phyloP scores from a whole-genome alignment of 2,888 invertebrate genomes.

The Tupiocoris notatus region DNA sequence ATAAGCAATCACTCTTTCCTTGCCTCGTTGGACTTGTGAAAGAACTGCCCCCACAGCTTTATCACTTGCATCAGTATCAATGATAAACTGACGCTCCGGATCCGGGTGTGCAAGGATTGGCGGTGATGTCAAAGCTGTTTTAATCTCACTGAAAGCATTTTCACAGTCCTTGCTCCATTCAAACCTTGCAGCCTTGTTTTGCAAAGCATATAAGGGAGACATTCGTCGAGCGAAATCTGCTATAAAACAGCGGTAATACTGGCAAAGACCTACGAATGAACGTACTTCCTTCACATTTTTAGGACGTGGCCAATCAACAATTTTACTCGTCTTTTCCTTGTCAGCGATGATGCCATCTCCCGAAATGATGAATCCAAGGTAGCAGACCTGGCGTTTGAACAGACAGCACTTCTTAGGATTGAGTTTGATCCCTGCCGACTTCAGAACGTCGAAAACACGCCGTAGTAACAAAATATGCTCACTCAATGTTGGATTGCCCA shows the following conservation, averaged over 20 bases:
- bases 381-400: no score
- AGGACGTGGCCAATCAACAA: neutral
- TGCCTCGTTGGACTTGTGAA: neutral
- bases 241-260: constrained; percentile 8
- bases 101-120: constrained; percentile 10
- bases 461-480: neutral
- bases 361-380: no score
- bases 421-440: neutral
- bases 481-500: neutral
- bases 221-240: neutral
- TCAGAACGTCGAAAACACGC: neutral
- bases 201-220: constrained; percentile 1
- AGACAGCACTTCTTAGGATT: no score
- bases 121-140: constrained; percentile 23
- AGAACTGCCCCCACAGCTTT: neutral
- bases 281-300: neutral
- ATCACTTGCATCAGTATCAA: neutral
- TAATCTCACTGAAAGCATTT: constrained; percentile 37
- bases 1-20: neutral
- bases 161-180: constrained; percentile 19
- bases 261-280: neutral
- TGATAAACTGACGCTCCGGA: neutral
- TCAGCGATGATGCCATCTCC: no score
- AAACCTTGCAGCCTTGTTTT: constrained; percentile 6
- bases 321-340: neutral